phyloP scores from a whole-genome alignment of 2,797 vertebrate genomes.

The Sphenopsis melanotis region DNA sequence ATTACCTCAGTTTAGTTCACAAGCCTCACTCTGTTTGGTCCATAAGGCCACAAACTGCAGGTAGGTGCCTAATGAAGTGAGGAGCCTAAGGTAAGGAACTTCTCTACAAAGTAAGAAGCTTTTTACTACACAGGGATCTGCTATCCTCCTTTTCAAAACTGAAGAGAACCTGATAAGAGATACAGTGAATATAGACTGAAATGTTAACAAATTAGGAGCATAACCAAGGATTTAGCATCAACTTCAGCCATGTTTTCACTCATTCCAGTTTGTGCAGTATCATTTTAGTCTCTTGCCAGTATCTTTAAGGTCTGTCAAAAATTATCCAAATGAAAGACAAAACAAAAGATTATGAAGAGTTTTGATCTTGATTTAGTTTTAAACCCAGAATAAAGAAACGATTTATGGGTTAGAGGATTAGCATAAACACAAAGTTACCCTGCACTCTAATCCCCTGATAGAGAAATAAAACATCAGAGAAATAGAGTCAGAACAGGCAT shows the following conservation, averaged over 20 bases:
- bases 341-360: neutral
- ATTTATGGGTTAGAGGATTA: neutral
- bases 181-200: neutral
- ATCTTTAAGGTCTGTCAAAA: neutral
- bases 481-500: neutral
- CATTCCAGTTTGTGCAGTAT: neutral
- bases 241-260: neutral
- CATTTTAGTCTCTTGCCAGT: neutral
- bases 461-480: neutral
- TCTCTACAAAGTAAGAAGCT: neutral
- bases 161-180: neutral
- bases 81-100: neutral
- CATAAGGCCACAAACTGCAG: neutral
- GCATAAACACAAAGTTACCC: neutral
- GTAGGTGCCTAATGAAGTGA: neutral
- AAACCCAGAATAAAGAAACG: neutral
- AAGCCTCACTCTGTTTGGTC: neutral
- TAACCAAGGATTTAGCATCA: neutral
- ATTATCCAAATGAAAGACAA: neutral
- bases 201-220: neutral
- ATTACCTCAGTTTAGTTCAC: neutral
- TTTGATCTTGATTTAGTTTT: constrained; percentile 1
- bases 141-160: neutral
- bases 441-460: neutral
- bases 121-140: neutral